phyloP scores from a whole-genome alignment of 2,888 invertebrate species.

The Chesias legatella region DNA sequence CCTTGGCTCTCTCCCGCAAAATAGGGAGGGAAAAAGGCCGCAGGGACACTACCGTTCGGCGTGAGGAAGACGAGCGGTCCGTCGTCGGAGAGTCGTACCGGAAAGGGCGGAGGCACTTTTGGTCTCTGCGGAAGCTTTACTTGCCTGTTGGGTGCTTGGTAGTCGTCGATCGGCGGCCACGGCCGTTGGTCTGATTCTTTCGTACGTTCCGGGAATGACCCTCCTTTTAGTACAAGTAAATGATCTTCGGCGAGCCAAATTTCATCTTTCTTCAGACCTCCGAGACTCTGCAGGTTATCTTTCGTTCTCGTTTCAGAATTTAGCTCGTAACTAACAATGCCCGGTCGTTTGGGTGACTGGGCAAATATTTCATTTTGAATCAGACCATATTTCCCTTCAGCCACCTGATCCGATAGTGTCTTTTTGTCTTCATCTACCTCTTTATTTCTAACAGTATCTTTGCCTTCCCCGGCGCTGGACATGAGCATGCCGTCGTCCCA shows the following conservation, averaged over 20 bases:
- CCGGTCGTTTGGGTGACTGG: conserved; percentile 86
- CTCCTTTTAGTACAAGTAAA: conserved; percentile 90
- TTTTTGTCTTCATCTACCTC: conserved; percentile 87
- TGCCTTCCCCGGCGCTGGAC: conserved; percentile 86
- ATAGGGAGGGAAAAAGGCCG: conserved; percentile 84
- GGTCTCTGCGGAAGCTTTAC: conserved; percentile 91
- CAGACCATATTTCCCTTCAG: conserved; percentile 93
- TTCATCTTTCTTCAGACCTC: conserved; percentile 90
- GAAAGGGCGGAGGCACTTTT: conserved; percentile 95
- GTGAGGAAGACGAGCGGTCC: conserved; percentile 94
- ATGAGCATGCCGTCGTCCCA: conserved; percentile 85
- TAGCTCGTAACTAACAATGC: conserved; percentile 89
- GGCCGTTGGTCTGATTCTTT: conserved; percentile 67
- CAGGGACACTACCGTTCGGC: conserved; percentile 87
- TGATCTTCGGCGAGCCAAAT: conserved; percentile 96
- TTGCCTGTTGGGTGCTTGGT: conserved; percentile 89
- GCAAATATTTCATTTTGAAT: conserved; percentile 92
- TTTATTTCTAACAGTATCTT: conserved; percentile 68
- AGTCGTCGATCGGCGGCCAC: conserved; percentile 93
- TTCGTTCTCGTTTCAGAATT: conserved; percentile 89
- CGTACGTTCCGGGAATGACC: conserved; percentile 82
- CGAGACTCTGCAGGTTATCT: conserved; percentile 89
- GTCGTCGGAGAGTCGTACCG: conserved; percentile 91
- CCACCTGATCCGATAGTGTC: conserved; percentile 92
- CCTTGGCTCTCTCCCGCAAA: conserved; percentile 82